phyloP scores from a whole-genome alignment of 2,888 invertebrate species.

The Andrena bicolor region DNA sequence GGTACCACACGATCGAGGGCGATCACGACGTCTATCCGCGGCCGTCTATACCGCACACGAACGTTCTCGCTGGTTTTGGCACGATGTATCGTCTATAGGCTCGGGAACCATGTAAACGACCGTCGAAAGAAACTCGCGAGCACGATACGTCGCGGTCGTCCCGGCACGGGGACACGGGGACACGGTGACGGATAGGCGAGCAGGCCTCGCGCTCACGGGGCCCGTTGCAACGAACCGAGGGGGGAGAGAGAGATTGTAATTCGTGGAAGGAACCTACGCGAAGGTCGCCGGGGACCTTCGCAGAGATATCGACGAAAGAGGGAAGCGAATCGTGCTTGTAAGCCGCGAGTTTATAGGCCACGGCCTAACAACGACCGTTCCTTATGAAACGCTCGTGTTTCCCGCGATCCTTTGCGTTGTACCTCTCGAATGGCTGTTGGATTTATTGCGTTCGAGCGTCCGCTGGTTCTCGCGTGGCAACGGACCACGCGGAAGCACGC shows the following conservation, averaged over 20 bases:
- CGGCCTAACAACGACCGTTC: slow-evolving; percentile 53
- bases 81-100: slow-evolving; percentile 52
- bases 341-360: slow-evolving; percentile 61
- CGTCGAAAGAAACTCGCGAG: slow-evolving; percentile 21
- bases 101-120: slow-evolving; percentile 52
- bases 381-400: slow-evolving; percentile 60
- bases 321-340: slow-evolving; percentile 62
- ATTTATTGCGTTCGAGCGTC: slow-evolving; percentile 59
- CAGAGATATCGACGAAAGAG: slow-evolving; percentile 51
- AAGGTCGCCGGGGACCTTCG: slow-evolving; percentile 37
- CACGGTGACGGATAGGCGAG: slow-evolving; percentile 32
- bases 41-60: slow-evolving; percentile 28
- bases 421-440: slow-evolving; percentile 13
- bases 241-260: slow-evolving; percentile 22
- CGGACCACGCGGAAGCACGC: slow-evolving; percentile 39
- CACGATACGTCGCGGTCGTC: slow-evolving; percentile 26
- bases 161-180: not conserved
- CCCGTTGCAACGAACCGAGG: not conserved
- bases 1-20: slow-evolving; percentile 45
- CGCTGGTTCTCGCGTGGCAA: slow-evolving; percentile 11
- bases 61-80: slow-evolving; percentile 61
- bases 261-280: slow-evolving; percentile 40
- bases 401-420: slow-evolving; percentile 38
- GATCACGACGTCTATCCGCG: slow-evolving; percentile 57
- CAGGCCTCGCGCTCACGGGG: not conserved